Evolutionary conservation across 2,888 invertebrate species (phyloP).

Genomic region (Leucoma salicis): DNA sequence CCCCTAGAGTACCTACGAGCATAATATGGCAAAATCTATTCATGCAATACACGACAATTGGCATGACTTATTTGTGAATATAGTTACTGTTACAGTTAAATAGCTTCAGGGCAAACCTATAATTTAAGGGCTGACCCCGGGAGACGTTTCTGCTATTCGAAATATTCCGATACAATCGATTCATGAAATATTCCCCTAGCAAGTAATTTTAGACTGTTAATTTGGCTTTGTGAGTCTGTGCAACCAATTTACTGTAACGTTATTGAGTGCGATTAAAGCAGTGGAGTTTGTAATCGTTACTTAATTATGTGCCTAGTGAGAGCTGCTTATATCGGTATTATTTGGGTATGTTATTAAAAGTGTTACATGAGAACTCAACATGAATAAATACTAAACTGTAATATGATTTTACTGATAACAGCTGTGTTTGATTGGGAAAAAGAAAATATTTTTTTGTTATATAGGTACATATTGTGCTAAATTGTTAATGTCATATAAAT

Average conservation of each 20-base stretch:
- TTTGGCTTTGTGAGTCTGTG: slow-evolving; percentile 42
- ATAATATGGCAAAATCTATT: slow-evolving; percentile 57
- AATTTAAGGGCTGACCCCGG: slow-evolving; percentile 65
- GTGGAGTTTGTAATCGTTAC: slow-evolving; percentile 44
- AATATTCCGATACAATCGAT: slow-evolving; percentile 60
- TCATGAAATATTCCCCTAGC: slow-evolving; percentile 54
- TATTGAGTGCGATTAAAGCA: slow-evolving; percentile 47
- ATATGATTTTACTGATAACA: no score
- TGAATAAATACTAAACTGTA: no score
- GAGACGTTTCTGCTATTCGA: slow-evolving; percentile 52
- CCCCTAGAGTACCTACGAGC: slow-evolving; percentile 45
- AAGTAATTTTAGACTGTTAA: slow-evolving; percentile 56
- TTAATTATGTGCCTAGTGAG: slow-evolving; percentile 44
- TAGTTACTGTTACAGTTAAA: slow-evolving; percentile 62
- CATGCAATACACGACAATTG: slow-evolving; percentile 58
- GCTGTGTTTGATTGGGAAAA: no score
- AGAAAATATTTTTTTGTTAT: no score
- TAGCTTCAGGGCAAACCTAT: slow-evolving; percentile 71
- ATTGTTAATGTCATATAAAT: no score
- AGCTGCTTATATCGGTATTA: slow-evolving; percentile 21
- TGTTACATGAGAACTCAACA: background rate
- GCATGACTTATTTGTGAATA: slow-evolving; percentile 72
- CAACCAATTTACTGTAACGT: slow-evolving; percentile 47
- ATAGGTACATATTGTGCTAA: no score
- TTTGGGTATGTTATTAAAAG: slow-evolving; percentile 7